Base-by-base conservation (phyloP, 2,797 vertebrate species). In the Fundulus diaphanus region DNA sequence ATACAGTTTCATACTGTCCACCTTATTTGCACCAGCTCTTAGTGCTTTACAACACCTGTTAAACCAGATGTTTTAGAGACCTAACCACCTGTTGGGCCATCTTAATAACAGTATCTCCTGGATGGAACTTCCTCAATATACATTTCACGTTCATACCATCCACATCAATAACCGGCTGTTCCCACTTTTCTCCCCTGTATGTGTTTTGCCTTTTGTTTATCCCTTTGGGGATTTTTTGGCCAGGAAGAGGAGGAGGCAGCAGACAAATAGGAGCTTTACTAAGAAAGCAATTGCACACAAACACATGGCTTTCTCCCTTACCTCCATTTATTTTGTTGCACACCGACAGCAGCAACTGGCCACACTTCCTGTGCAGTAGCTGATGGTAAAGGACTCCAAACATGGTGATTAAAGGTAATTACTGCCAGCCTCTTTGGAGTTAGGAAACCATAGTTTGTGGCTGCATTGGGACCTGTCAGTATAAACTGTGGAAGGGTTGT, bases 181-280 rank as follows among this genome's bases (percentile, higher is more conserved):
- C 27, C 57, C 15, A 12, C 63, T 29, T 61, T 22, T 44, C 74
- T 27, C 68, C 37, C 15, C 52, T 52, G 70, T 82, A 69, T 80
- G 61, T 81, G 77, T 87, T 83, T 91, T 82, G 77, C 76, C 68
- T 89, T 51, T 73, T 89, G 81, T 91, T 90, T 90, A 88, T 88
- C 73, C 80, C 82, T 69, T 46, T 68, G 75, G 80, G 76, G 82
- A 40, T 88, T 89, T 88, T 89, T 69, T 86, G 75, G 86, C 72
- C 89, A 91, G 88, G 91, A 93, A 91, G 87, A 73, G 71, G 79
- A 88, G 81, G 82, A 88, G 85, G 78, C 83, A 82, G 91, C 82
- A 90, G 84, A 87, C 82, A 84, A 89, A 90, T 83, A 86, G 85
- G 92, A 93, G n/a, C n/a, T n/a, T 95, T 91, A 94, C 85, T 79